A percentile compares a stretch with the other conserved stretches of the same genome.
Evolutionary conservation across 1,140 invertebrate species (phyloP).

Genomic region (Lycorma delicatula): DNA sequence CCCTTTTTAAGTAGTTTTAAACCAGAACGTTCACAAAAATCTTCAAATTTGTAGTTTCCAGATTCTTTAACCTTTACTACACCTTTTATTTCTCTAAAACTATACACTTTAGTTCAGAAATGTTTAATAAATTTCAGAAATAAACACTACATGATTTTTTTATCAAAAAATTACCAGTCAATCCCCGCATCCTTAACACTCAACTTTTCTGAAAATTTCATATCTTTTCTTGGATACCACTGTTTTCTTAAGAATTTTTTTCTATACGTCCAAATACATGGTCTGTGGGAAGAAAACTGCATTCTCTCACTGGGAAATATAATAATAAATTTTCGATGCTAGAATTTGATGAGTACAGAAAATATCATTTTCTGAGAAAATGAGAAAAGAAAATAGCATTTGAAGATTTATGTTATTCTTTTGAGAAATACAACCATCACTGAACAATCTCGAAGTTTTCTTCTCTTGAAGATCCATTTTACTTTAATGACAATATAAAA

Average conservation of each 20-base stretch:
- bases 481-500: too few species aligned
- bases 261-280: slow-evolving; percentile 31
- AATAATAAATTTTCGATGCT: not conserved
- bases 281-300: slow-evolving; percentile 32
- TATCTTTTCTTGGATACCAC: slow-evolving; percentile 15
- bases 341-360: not conserved
- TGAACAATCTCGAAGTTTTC: not conserved
- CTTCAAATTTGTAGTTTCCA: slow-evolving; percentile 1
- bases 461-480: too few species aligned
- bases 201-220: slow-evolving; percentile 3
- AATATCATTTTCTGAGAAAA: too few species aligned
- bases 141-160: not conserved
- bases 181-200: not conserved
- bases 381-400: too few species aligned
- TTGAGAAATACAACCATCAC: not conserved
- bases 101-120: not conserved
- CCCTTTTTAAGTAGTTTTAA: not conserved
- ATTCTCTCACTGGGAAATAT: slow-evolving; percentile 31
- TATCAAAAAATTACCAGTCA: not conserved
- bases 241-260: slow-evolving; percentile 25
- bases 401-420: too few species aligned
- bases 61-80: not conserved
- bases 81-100: not conserved
- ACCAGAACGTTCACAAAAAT: not conserved
- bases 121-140: not conserved